These are phyloP conservation scores for Panzeria rudis DNA, from an alignment of 2,888 invertebrate genomes.

Conservation along the genomic window DNA sequence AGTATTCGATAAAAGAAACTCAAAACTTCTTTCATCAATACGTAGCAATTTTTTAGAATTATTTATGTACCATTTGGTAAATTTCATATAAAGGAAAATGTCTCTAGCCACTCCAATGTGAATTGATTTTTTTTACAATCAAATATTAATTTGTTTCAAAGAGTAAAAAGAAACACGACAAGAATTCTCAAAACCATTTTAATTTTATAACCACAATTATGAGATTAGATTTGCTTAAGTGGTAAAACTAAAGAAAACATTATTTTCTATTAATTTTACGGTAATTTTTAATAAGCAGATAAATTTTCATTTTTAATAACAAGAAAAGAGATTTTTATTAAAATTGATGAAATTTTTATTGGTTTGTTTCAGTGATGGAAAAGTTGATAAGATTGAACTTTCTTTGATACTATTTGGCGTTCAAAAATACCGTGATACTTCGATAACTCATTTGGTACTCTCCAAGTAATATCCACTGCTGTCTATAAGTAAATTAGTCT, in stretches of 20 bases:
- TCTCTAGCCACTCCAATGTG: neutral
- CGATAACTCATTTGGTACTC: too few species aligned
- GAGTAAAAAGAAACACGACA: neutral
- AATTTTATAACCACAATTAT: neutral
- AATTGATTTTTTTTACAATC: neutral
- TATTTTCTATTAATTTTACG: slow-evolving; percentile 25
- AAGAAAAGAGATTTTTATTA: too few species aligned
- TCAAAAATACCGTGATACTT: too few species aligned
- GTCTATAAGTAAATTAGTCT: too few species aligned
- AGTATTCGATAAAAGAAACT: too few species aligned
- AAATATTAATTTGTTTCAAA: slow-evolving; percentile 16
- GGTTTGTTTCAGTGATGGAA: neutral
- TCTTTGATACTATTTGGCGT: too few species aligned
- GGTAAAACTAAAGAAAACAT: neutral
- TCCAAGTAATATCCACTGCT: too few species aligned
- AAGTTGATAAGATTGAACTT: too few species aligned
- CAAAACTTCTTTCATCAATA: too few species aligned
- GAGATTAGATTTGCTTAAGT: slow-evolving; percentile 7
- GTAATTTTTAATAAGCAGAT: neutral
- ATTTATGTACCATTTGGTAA: too few species aligned
- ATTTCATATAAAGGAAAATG: too few species aligned
- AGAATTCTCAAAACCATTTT: neutral
- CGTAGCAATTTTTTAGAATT: too few species aligned
- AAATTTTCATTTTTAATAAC: neutral
- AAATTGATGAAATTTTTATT: neutral